A percentile compares a stretch with the other conserved stretches of the same genome.
Conservation (phyloP, 2,888 invertebrate genomes). For the Eupithecia centaureata region DNA sequence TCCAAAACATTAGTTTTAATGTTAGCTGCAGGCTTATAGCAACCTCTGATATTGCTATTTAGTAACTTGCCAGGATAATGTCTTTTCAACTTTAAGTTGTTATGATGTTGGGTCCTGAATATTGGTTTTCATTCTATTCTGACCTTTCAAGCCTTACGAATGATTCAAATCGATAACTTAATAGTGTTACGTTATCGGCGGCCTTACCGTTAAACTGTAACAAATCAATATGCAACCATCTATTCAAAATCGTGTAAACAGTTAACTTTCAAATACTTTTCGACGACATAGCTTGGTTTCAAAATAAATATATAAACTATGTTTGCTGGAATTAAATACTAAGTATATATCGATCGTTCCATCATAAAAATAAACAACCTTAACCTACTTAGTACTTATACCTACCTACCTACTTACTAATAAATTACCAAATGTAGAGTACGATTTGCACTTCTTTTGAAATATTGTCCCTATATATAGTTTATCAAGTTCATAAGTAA, state of each 20-base stretch:
- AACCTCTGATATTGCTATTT: slow-evolving; percentile 31
- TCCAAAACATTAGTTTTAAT: slow-evolving; percentile 37
- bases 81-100: slow-evolving; percentile 30
- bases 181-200: no score
- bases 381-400: no score
- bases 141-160: slow-evolving; percentile 8
- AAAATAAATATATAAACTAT: no score
- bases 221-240: no score
- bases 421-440: not conserved
- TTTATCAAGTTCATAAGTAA: not conserved
- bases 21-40: slow-evolving; percentile 28
- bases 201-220: no score
- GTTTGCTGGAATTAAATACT: no score
- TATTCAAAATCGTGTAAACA: no score
- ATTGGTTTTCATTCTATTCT: slow-evolving; percentile 13
- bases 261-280: no score
- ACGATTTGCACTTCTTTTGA: not conserved
- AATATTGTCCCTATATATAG: not conserved
- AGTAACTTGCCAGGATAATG: slow-evolving; percentile 32
- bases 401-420: not conserved
- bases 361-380: not conserved
- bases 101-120: slow-evolving; percentile 22
- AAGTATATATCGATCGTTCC: not conserved
- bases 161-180: not conserved
- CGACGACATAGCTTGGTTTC: no score